Evolutionary conservation across 2,888 invertebrate species (phyloP), one percentile per base, ranked within the genome.

Genomic region (Acleris literana): DNA sequence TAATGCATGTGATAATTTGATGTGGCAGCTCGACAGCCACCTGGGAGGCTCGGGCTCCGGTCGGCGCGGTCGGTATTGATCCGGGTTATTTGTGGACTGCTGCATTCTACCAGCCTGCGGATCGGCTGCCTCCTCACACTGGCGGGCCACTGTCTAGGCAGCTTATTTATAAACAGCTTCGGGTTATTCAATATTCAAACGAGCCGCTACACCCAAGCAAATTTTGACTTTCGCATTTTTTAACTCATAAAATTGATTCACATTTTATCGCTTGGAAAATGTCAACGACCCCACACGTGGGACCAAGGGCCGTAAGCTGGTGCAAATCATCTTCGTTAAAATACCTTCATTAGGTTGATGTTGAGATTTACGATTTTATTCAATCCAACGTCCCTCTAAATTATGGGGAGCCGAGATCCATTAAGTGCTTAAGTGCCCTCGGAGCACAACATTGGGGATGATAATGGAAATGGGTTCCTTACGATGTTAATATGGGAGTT

Each of bases 351-450:
- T 81, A 72, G 76, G 82, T 80, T 80, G 83, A 86, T 89, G 87
- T 89, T 87, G 86, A 87, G 89, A 90, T 90, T 90, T 89, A 90
- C 88, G 89, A 85, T 90, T 90, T 90, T 90, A 91, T 90, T 90
- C 88, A 90, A 90, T 90, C 85, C 87, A 87, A 81, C 88, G 85
- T 86, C 84, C 85, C 84, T 84, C 85, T 87, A 90, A 90, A 90
- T 90, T 88, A 89, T 87, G 85, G 84, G 80, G 85, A 88, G 88
- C 88, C 84, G 88, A 87, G 87, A 91, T 87, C 90, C 91, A 90
- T 92, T 91, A 91, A 90, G 89, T 90, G 87, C 89, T 90, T 90
- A 91, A 90, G 91, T 91, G 90, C 90, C 90, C 87, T 85, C 85
- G 87, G 87, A 90, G 90, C 87, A 87, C 87, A 84, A 91, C 91